Base-by-base conservation (phyloP, 2,113 vertebrate genomes). In the Columbina picui region DNA sequence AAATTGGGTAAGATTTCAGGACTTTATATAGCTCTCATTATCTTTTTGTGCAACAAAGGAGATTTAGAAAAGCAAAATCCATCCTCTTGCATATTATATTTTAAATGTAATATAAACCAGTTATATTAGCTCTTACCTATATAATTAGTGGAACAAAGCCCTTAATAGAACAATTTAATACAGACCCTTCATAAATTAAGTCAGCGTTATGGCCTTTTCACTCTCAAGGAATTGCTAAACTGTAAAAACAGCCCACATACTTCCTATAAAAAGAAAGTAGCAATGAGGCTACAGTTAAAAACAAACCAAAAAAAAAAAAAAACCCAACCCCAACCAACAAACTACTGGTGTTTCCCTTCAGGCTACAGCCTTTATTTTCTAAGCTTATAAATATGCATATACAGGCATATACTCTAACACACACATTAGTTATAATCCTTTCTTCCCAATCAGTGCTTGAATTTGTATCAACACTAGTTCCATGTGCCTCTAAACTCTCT, bases 1-100 rank as follows among this genome's bases (percentile, higher is more conserved):
- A 89, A 97, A 96, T 94, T 89, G 34, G 83, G 83, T 94, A 56
- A 65, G 92, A 88, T 96, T 96, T 90, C 83, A 97, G 89, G 43
- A 83, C 26, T 78, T 95, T 96, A 97, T 95, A 95, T 81, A 97
- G 92, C 49, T 96, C 63, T 91, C 69, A 94, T 96, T 91, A 93
- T 83, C 76, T 97, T 96, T 92, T 91, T 57, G 75, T 94, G 80
- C 86, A 90, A 82, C 81, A 92, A 55, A 96, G 57, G 32, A 59
- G 27, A 47, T 83, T 77, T 88, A 95, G 79, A 94, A 95, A 94
- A 95, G 84, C 65, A 87, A 93, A 57, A 81, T 22, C 32, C 30
- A 0, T 96, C 73, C 61, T 93, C 60, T 92, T 92, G 27, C 67
- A 68, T 83, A 70, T 96, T 56, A 78, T 67, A 78, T 14, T 78